Percentiles rank a stretch among this genome's conserved stretches.
Conservation (phyloP, 2,888 invertebrate genomes). For the Brenthis hecate region DNA sequence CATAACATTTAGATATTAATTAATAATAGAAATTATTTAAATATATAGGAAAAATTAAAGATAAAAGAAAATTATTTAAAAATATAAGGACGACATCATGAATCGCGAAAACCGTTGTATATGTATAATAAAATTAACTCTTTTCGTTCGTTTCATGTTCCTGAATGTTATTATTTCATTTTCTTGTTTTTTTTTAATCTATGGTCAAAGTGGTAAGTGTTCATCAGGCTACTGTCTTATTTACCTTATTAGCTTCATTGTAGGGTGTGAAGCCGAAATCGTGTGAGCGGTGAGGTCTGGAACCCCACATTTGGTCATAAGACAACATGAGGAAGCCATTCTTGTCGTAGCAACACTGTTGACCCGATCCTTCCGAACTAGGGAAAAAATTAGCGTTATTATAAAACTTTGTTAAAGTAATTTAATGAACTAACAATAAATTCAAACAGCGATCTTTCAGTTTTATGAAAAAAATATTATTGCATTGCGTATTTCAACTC, state of each 20-base stretch:
- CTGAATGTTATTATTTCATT: too few species aligned
- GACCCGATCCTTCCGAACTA: slow-evolving; percentile 94
- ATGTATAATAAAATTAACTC: too few species aligned
- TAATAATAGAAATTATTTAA: neutral
- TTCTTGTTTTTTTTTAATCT: too few species aligned
- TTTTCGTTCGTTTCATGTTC: too few species aligned
- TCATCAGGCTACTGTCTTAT: neutral
- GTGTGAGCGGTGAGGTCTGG: slow-evolving; percentile 91
- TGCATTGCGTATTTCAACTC: too few species aligned
- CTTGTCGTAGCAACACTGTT: slow-evolving; percentile 98
- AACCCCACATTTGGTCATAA: slow-evolving; percentile 97
- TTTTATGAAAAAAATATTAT: neutral
- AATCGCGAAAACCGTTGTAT: too few species aligned
- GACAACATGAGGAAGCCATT: slow-evolving; percentile 95
- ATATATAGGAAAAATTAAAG: neutral
- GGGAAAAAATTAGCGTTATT: slow-evolving; percentile 2
- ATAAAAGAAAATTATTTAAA: neutral
- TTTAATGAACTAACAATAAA: slow-evolving; percentile 71
- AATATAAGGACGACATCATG: too few species aligned
- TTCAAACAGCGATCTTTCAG: slow-evolving; percentile 4
- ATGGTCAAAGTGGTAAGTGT: too few species aligned
- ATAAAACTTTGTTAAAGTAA: too few species aligned
- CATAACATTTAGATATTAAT: neutral
- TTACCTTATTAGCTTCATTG: slow-evolving; percentile 95
- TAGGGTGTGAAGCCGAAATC: slow-evolving; percentile 96